phyloP scores from a whole-genome alignment of 2,888 invertebrate species.

The Mesodorylaimus sp. region DNA sequence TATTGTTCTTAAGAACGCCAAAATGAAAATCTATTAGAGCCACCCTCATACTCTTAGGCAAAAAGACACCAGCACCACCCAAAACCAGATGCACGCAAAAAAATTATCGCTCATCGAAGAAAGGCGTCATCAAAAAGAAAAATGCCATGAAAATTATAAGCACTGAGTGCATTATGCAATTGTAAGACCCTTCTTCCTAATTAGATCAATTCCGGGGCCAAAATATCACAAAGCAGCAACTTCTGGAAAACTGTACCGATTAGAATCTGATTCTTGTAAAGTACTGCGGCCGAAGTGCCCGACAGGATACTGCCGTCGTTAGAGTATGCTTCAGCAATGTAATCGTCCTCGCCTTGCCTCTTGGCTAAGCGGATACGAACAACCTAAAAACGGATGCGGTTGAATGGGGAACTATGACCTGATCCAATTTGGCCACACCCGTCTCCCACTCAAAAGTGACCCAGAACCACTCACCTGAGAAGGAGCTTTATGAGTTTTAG shows the following conservation, averaged over 20 bases:
- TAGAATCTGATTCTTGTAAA: slow-evolving; percentile 16
- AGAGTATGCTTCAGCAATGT: slow-evolving; percentile 20
- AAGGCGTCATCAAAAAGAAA: too few relatives aligned
- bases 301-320: slow-evolving; percentile 21
- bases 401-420: neutral
- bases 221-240: neutral
- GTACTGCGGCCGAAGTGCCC: slow-evolving; percentile 14
- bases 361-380: neutral
- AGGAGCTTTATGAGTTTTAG: slow-evolving; percentile 3
- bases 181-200: too few relatives aligned
- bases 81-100: too few relatives aligned
- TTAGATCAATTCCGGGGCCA: too few relatives aligned
- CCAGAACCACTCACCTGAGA: slow-evolving; percentile 2
- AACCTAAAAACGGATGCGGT: neutral
- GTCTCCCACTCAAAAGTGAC: too few relatives aligned
- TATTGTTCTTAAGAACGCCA: too few relatives aligned
- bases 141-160: too few relatives aligned
- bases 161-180: too few relatives aligned
- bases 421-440: neutral
- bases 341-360: neutral
- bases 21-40: too few relatives aligned
- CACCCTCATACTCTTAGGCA: too few relatives aligned
- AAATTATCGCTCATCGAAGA: too few relatives aligned
- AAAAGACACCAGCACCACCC: too few relatives aligned
- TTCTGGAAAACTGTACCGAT: slow-evolving; percentile 20